phyloP scores from a whole-genome alignment of 2,797 vertebrate species.

The Tangara arthus region DNA sequence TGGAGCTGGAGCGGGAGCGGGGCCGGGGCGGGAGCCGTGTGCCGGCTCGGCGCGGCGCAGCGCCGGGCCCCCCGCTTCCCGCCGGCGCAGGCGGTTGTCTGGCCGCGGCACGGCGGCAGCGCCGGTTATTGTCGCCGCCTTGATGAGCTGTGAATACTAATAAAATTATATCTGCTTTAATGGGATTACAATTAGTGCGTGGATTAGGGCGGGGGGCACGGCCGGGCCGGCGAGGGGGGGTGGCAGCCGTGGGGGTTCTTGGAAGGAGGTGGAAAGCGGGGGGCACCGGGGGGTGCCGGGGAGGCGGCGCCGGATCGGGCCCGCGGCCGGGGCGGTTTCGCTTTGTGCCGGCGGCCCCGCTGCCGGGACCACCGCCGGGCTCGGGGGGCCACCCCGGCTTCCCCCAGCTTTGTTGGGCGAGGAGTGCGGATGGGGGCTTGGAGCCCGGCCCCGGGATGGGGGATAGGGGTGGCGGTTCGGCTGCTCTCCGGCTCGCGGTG shows the following conservation, averaged over 20 bases:
- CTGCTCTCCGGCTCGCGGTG: background rate
- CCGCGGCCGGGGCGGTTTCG: background rate
- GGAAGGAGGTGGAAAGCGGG: background rate
- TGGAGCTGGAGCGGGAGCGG: background rate
- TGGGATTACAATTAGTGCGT: constrained; percentile 78
- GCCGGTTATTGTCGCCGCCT: constrained; percentile 69
- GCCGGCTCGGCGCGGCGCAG: background rate
- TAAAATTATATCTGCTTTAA: constrained; percentile 80
- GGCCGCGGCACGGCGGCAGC: constrained; percentile 47
- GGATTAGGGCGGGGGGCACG: constrained; percentile 72
- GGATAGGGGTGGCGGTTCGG: background rate
- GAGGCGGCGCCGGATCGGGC: background rate
- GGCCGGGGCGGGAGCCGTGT: background rate
- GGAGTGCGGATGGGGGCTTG: background rate
- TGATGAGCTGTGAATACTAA: constrained; percentile 79
- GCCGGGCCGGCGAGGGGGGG: background rate
- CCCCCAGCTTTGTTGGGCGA: background rate
- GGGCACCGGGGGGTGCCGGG: background rate
- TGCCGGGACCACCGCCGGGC: background rate
- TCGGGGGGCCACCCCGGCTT: background rate
- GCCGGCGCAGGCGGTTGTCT: background rate
- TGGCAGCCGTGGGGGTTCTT: background rate
- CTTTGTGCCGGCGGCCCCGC: background rate
- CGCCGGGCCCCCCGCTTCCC: background rate
- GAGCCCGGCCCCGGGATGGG: background rate